Conservation (phyloP, 2,888 invertebrate genomes). For the Ornithoptera priamus region DNA sequence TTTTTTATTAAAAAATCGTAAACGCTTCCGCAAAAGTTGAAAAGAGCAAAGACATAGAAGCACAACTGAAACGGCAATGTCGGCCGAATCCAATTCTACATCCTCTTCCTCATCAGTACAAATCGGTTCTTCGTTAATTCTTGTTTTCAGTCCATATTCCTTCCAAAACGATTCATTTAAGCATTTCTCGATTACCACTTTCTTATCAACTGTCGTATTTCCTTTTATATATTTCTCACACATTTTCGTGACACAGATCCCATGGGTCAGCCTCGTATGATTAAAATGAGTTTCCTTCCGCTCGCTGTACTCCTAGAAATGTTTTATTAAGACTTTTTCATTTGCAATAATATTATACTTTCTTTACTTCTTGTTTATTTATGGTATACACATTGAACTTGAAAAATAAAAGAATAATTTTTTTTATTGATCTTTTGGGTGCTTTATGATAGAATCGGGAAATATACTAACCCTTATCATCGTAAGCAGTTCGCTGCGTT, state of each 20-base stretch:
- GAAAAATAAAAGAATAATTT: too few species aligned
- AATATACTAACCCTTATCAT: not conserved
- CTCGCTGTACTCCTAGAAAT: constrained; percentile 38
- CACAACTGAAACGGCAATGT: constrained; percentile 50
- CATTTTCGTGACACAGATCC: constrained; percentile 37
- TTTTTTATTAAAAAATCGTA: constrained; percentile 42
- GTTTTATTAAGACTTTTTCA: not conserved
- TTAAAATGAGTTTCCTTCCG: constrained; percentile 36
- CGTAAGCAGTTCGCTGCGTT: not conserved
- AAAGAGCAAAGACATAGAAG: constrained; percentile 47
- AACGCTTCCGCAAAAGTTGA: constrained; percentile 53
- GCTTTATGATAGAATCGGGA: too few species aligned
- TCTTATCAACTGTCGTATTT: constrained; percentile 30
- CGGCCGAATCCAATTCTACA: constrained; percentile 44
- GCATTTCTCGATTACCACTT: constrained; percentile 37
- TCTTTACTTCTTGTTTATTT: too few species aligned
- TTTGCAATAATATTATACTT: not conserved
- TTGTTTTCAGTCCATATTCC: constrained; percentile 49
- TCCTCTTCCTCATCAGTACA: constrained; percentile 46
- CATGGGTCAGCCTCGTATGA: constrained; percentile 37
- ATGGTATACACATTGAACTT: too few species aligned
- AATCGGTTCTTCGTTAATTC: constrained; percentile 44
- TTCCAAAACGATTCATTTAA: constrained; percentile 45
- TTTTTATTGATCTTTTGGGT: too few species aligned
- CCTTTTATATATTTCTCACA: constrained; percentile 30